phyloP scores from a whole-genome alignment of 1,140 invertebrate species.

The Diorhabda carinulata region DNA sequence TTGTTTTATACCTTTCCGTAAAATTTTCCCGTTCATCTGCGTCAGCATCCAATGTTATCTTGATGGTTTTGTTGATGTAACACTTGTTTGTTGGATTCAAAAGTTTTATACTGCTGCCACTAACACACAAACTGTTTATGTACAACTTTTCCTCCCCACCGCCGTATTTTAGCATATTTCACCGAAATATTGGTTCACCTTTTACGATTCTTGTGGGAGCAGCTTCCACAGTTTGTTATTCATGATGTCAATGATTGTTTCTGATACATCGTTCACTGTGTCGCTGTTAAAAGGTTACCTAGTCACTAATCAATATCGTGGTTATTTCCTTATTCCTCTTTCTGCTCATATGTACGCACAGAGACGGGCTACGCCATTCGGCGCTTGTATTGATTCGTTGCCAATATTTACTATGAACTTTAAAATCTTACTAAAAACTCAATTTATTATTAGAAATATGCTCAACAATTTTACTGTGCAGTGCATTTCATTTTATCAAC shows the following conservation, averaged over 20 bases:
- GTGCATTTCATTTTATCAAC: too few species aligned
- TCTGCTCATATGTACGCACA: slow-evolving; percentile 14
- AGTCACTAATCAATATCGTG: slow-evolving; percentile 18
- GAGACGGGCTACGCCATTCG: slow-evolving; percentile 1
- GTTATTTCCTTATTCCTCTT: slow-evolving; percentile 16
- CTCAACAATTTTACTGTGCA: too few species aligned
- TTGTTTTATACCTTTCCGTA: neutral
- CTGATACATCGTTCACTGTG: slow-evolving; percentile 5
- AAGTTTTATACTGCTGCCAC: slow-evolving; percentile 5
- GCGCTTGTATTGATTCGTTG: slow-evolving; percentile 9
- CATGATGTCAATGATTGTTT: slow-evolving; percentile 17
- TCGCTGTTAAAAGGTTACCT: slow-evolving; percentile 18
- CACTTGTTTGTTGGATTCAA: slow-evolving; percentile 8
- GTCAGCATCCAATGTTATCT: slow-evolving; percentile 6
- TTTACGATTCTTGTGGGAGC: neutral
- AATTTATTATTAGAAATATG: too few species aligned
- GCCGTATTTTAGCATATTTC: slow-evolving; percentile 21
- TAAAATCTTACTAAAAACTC: too few species aligned
- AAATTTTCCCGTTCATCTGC: slow-evolving; percentile 7
- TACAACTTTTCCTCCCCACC: slow-evolving; percentile 17
- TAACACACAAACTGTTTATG: slow-evolving; percentile 14
- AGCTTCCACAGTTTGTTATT: slow-evolving; percentile 3
- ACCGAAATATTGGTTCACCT: slow-evolving; percentile 8
- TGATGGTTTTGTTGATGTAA: slow-evolving; percentile 14
- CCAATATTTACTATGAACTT: too few species aligned